A percentile compares a stretch with the other conserved stretches of the same genome.
Conservation (phyloP, 2,888 invertebrate genomes). For the Andrena hattorfiana region DNA sequence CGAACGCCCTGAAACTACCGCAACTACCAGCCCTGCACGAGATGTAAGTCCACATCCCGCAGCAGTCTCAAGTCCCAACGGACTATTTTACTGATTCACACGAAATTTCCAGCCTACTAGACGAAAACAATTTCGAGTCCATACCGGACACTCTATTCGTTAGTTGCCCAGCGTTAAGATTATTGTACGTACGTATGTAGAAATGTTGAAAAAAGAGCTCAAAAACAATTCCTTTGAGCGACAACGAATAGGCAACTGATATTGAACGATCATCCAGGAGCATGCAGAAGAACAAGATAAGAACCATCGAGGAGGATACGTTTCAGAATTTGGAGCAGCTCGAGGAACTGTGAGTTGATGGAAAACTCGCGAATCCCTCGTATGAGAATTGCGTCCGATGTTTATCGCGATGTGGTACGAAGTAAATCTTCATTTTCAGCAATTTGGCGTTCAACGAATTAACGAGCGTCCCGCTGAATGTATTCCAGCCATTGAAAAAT, state of each 20-base stretch:
- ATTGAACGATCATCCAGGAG: constrained; percentile 74
- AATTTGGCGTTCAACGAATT: constrained; percentile 86
- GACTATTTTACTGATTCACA: not conserved
- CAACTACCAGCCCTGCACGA: constrained; percentile 84
- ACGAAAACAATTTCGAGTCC: constrained; percentile 84
- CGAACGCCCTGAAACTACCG: constrained; percentile 85
- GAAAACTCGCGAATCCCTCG: not conserved
- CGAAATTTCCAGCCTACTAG: constrained; percentile 83
- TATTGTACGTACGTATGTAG: constrained; percentile 84
- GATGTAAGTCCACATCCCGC: constrained; percentile 84
- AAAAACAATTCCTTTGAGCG: constrained; percentile 21
- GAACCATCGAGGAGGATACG: constrained; percentile 84
- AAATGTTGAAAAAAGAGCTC: constrained; percentile 3
- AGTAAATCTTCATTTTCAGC: constrained; percentile 78
- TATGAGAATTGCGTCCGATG: not conserved
- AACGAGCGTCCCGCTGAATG: constrained; percentile 82
- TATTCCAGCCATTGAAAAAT: constrained; percentile 83
- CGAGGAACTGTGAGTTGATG: constrained; percentile 86
- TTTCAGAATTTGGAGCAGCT: constrained; percentile 85
- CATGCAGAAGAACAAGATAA: constrained; percentile 84
- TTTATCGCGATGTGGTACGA: not conserved
- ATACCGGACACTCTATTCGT: constrained; percentile 85
- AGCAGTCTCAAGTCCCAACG: not conserved
- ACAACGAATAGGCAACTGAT: constrained; percentile 30
- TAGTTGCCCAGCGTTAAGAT: constrained; percentile 84